Percentiles rank a stretch among this genome's conserved stretches.
phyloP scores from a whole-genome alignment of 2,888 invertebrate species.

The Diarsia rubi region DNA sequence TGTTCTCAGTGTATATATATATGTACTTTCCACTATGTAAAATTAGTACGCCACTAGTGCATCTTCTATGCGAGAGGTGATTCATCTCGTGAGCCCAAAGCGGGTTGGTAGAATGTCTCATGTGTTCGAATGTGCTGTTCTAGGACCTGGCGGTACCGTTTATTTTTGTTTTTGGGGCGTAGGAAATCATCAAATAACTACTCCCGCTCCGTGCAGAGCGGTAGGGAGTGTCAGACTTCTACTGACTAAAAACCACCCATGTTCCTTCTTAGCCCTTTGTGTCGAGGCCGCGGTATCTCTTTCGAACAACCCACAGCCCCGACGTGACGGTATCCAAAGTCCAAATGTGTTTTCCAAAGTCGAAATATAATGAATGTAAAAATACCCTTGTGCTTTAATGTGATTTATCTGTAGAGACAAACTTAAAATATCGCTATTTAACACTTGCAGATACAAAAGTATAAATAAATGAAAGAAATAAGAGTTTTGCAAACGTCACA shows the following conservation, averaged over 20 bases:
- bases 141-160: too few species aligned
- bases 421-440: not conserved
- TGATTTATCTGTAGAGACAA: not conserved
- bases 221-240: too few species aligned
- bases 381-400: not conserved
- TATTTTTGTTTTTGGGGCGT: too few species aligned
- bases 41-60: not conserved
- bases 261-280: too few species aligned
- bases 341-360: not conserved
- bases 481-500: not conserved
- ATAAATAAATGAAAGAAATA: not conserved
- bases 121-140: not conserved
- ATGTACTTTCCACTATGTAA: conserved; percentile 7
- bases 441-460: not conserved
- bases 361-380: not conserved
- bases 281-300: too few species aligned
- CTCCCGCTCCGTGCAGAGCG: too few species aligned
- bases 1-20: too few species aligned
- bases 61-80: not conserved
- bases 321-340: too few species aligned
- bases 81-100: too few species aligned
- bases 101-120: not conserved
- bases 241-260: too few species aligned
- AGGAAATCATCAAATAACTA: too few species aligned
- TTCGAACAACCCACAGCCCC: too few species aligned